These are phyloP conservation scores for Deroplatys truncata DNA, from an alignment of 2,888 invertebrate species.

Conservation along the genomic window DNA sequence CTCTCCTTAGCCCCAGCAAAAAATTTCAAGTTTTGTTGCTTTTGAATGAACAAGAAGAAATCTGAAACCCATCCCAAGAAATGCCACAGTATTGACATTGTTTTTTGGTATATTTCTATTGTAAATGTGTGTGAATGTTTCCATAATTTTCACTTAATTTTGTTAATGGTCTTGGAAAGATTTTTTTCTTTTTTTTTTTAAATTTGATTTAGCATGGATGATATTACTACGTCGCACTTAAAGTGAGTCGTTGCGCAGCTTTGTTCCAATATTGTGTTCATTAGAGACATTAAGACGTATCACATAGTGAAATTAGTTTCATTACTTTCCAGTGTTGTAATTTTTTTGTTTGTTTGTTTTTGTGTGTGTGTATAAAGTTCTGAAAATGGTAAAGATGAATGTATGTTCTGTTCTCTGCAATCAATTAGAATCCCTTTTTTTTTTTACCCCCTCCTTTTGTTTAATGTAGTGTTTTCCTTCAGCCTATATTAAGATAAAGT, in stretches of 20 bases:
- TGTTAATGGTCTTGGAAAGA: background rate
- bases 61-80: background rate
- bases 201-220: background rate
- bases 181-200: conserved; percentile 12
- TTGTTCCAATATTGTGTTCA: conserved; percentile 28
- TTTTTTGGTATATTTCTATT: conserved; percentile 19
- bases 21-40: conserved; percentile 9
- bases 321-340: background rate
- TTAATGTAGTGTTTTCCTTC: background rate
- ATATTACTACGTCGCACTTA: background rate
- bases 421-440: background rate
- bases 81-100: conserved; percentile 21
- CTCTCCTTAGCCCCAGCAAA: background rate
- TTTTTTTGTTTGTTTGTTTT: background rate
- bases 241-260: conserved; percentile 23
- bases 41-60: background rate
- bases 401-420: conserved; percentile 3
- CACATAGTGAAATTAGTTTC: background rate
- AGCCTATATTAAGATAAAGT: background rate
- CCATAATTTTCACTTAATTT: conserved; percentile 6
- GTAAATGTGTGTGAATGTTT: conserved; percentile 28
- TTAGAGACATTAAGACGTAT: background rate
- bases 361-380: conserved; percentile 1
- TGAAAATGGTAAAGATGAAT: background rate
- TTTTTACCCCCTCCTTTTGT: background rate